A percentile compares a stretch with the other conserved stretches of the same genome.
Conservation (phyloP, 2,797 vertebrate genomes). For the Microctenopoma steveboyesi region DNA sequence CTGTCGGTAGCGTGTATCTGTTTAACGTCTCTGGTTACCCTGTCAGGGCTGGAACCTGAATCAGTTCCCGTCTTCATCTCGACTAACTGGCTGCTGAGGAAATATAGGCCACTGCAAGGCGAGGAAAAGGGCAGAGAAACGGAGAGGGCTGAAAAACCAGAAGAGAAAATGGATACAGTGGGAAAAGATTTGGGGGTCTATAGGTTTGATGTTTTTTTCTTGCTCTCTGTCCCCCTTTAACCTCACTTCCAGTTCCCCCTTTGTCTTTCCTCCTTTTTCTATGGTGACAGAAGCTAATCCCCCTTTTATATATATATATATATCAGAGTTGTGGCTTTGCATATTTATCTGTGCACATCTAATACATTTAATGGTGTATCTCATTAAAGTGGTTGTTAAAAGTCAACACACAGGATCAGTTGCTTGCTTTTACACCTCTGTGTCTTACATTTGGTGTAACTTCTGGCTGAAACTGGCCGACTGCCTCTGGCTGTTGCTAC, state of each 20-base stretch:
- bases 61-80: slow-evolving; percentile 57
- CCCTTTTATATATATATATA: slow-evolving; percentile 47
- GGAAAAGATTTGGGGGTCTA: slow-evolving; percentile 2
- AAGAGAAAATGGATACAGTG: background rate
- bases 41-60: slow-evolving; percentile 44
- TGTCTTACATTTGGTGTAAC: background rate
- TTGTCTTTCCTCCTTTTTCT: slow-evolving; percentile 18
- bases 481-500: slow-evolving; percentile 29
- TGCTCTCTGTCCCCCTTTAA: background rate
- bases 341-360: background rate
- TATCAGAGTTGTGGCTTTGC: slow-evolving; percentile 12
- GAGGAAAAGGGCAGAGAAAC: slow-evolving; percentile 35
- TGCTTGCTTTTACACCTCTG: slow-evolving; percentile 9
- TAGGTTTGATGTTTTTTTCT: slow-evolving; percentile 9
- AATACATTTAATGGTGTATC: background rate
- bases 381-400: slow-evolving; percentile 37
- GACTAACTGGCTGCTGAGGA: slow-evolving; percentile 58
- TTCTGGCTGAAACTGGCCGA: background rate
- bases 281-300: slow-evolving; percentile 48
- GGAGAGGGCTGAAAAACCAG: background rate
- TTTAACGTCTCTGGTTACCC: slow-evolving; percentile 64
- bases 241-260: slow-evolving; percentile 8
- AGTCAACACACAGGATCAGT: slow-evolving; percentile 13
- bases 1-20: slow-evolving; percentile 60
- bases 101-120: slow-evolving; percentile 54